Evolutionary conservation across 2,888 invertebrate species (phyloP).

Genomic region (Geophilus truncorum): DNA sequence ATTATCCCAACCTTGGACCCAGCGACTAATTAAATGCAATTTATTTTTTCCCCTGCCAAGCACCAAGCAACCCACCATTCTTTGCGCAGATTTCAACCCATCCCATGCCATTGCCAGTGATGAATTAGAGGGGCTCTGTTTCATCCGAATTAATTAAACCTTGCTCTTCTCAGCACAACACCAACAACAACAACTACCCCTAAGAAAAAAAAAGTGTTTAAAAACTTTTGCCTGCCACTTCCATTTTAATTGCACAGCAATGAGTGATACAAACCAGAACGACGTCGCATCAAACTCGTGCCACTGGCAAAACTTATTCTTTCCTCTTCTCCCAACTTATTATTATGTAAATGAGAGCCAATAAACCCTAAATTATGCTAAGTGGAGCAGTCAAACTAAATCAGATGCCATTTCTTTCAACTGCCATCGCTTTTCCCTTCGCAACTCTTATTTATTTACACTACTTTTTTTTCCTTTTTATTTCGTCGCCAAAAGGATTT

Average conservation of each 20-base stretch:
- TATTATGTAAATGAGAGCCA: slow-evolving; percentile 18
- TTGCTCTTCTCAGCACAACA: too few species aligned
- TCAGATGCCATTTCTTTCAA: slow-evolving; percentile 5
- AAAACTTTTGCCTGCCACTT: background rate
- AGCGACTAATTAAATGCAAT: background rate
- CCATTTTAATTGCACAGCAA: background rate
- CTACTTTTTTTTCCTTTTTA: background rate
- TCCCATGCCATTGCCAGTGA: background rate
- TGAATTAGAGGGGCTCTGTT: background rate
- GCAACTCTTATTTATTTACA: background rate
- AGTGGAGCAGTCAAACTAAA: slow-evolving; percentile 12
- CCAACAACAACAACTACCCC: background rate
- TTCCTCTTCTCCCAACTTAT: background rate
- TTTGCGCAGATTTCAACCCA: background rate
- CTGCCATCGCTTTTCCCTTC: background rate
- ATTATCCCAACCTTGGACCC: background rate
- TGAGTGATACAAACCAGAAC: background rate
- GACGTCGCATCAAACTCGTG: background rate
- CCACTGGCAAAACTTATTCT: slow-evolving; percentile 5
- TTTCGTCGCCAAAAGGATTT: background rate
- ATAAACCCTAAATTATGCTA: slow-evolving; percentile 18
- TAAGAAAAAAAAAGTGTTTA: background rate
- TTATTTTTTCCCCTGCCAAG: background rate
- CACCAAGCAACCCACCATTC: too few species aligned
- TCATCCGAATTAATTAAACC: slow-evolving; percentile 4